Base-by-base conservation (phyloP, 2,888 invertebrate genomes). In the Serripes groenlandicus region DNA sequence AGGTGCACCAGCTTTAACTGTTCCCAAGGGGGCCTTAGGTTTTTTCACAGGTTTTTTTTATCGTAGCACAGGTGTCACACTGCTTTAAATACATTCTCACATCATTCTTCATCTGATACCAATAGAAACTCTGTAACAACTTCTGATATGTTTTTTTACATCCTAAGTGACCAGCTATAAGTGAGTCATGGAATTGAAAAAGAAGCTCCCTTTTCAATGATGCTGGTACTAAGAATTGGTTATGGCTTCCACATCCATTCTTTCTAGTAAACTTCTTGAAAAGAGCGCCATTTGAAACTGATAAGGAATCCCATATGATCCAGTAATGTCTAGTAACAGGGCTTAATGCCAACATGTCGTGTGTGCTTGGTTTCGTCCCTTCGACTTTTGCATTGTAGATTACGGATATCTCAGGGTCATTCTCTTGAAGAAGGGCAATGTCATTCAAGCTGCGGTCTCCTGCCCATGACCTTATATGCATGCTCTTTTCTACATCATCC, bases 1-100 rank as follows among this genome's bases (percentile, higher is more conserved):
- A n/a, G 84, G 78, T 18, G 60, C 21, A 96, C 97, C 91, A 98
- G 99, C 95, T 97, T 98, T 32, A 97, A 97, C 93, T 98, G 98
- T 4, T 18, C 78, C 66, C 54, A 75, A 30, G 26, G 72, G 75
- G n/a, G 81, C 78, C 35, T n/a, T 71, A 1, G 74, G 62, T 28
- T 37, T 32, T 23, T 72, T 75, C n/a, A 23, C 4, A 3, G 76
- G 72, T 11, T 34, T 64, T 52, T 85, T 85, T n/a, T 58, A n/a
- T 69, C 21, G 54, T 35, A 15, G 73, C 76, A 78, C 82, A 83
- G 21, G 28, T 49, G 26, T 73, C 69, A 68, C 81, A 81, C 15
- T 42, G 4, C 32, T 30, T n/a, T 15, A 78, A 52, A 21, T 66
- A 71, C 4, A 66, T 3, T 15, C 23, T 30, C n/a, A 75, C 35